phyloP scores from a whole-genome alignment of 30 jellyfish, hydroid and myxozoan species.

The Nemopilema nomurai region DNA sequence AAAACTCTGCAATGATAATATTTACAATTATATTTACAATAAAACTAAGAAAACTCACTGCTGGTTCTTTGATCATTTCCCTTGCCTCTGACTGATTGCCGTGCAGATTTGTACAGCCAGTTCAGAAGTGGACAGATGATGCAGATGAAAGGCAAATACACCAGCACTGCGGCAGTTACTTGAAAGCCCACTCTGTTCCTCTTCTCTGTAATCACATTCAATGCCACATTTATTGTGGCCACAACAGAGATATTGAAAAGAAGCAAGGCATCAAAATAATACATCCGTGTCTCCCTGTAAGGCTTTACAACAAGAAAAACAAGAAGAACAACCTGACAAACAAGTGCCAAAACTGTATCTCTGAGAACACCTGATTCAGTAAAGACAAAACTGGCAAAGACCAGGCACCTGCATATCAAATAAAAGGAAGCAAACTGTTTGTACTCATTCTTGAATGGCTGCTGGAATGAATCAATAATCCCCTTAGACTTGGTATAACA shows the following conservation, averaged over 20 bases:
- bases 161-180: constrained; percentile 16
- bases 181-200: constrained; percentile 45
- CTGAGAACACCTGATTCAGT: constrained; percentile 49
- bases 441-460: constrained; percentile 60
- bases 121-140: constrained; percentile 4
- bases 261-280: constrained; percentile 68
- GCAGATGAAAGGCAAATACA: constrained; percentile 40
- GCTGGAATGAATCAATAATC: constrained; percentile 54
- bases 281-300: constrained; percentile 50
- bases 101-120: background rate
- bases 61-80: background rate
- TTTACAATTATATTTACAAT: too few species aligned
- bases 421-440: constrained; percentile 71
- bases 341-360: constrained; percentile 58
- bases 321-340: constrained; percentile 46
- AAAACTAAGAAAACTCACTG: constrained; percentile 2
- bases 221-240: constrained; percentile 55
- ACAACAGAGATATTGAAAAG: constrained; percentile 56
- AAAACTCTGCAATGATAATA: too few species aligned
- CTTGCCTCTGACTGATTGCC: background rate
- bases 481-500: constrained; percentile 31
- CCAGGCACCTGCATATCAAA: constrained; percentile 47
- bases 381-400: constrained; percentile 48
- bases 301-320: constrained; percentile 65
- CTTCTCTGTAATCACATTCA: constrained; percentile 33